Conservation (phyloP, 2,888 invertebrate genomes). For the Dendrolimus pini region DNA sequence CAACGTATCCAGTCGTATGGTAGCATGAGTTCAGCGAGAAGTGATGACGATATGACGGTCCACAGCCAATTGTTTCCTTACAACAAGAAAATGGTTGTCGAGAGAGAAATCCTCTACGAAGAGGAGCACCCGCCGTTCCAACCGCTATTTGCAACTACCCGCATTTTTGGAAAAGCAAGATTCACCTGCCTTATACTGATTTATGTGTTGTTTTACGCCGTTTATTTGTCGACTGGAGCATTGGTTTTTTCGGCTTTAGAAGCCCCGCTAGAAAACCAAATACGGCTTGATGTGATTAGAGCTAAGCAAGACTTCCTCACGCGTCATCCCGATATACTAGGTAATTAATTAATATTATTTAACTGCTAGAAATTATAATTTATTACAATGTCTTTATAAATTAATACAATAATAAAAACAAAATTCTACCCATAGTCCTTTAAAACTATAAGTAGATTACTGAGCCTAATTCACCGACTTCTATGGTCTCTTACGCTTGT, state of each 20-base stretch:
- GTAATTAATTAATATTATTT: conserved; percentile 44
- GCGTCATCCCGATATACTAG: conserved; percentile 78
- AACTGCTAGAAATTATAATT: too few relatives aligned
- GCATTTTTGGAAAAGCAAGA: conserved; percentile 70
- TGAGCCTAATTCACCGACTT: too few relatives aligned
- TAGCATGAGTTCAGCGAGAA: conserved; percentile 55
- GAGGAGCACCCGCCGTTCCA: conserved; percentile 64
- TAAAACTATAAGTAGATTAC: too few relatives aligned
- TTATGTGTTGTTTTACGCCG: conserved; percentile 76
- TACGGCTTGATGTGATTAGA: conserved; percentile 64
- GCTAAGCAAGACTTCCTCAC: conserved; percentile 74
- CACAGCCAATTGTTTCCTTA: conserved; percentile 64
- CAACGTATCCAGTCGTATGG: conserved; percentile 61
- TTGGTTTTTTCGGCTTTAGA: conserved; percentile 82
- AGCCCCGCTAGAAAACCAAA: conserved; percentile 76
- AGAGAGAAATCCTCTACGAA: conserved; percentile 60
- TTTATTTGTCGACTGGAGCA: conserved; percentile 81
- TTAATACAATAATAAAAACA: too few relatives aligned
- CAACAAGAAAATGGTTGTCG: conserved; percentile 59
- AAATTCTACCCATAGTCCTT: too few relatives aligned
- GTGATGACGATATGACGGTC: conserved; percentile 67
- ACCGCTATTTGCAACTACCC: conserved; percentile 54
- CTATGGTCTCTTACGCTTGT: too few relatives aligned
- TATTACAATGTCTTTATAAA: too few relatives aligned
- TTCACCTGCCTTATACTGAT: conserved; percentile 70